Conservation (phyloP, 2,888 invertebrate genomes). For the Mythimna vitellina region DNA sequence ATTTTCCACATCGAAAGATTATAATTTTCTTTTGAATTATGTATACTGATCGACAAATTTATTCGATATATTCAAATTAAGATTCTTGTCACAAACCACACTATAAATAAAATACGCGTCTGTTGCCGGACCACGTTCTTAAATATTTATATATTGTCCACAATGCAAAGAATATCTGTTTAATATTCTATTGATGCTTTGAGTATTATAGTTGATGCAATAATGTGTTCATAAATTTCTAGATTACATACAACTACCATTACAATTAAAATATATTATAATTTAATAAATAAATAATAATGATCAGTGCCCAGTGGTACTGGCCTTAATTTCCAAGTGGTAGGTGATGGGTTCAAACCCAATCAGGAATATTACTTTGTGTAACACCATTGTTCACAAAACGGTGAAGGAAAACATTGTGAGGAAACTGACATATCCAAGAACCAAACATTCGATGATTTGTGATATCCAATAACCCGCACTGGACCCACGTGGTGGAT, state of each 20-base stretch:
- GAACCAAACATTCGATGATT: no score
- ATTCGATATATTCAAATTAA: not conserved
- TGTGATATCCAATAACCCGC: no score
- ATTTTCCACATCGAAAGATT: not conserved
- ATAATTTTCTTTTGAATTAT: not conserved
- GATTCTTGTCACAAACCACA: not conserved
- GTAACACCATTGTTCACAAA: no score
- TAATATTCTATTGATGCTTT: slow-evolving; percentile 12
- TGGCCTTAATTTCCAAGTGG: no score
- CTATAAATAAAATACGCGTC: slow-evolving; percentile 3
- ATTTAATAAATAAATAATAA: no score
- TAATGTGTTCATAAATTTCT: not conserved
- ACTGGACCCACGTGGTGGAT: no score
- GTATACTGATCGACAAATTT: no score
- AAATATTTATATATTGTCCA: slow-evolving; percentile 9
- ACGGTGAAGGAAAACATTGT: no score
- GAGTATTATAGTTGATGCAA: not conserved
- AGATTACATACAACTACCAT: not conserved
- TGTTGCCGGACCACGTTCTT: not conserved
- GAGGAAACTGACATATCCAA: no score
- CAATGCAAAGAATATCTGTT: slow-evolving; percentile 9
- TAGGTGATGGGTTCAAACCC: no score
- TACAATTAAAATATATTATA: not conserved
- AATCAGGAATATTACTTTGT: no score
- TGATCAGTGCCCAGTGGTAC: no score